phyloP scores from a whole-genome alignment of 2,113 vertebrate species.

The Lamprotornis superbus region DNA sequence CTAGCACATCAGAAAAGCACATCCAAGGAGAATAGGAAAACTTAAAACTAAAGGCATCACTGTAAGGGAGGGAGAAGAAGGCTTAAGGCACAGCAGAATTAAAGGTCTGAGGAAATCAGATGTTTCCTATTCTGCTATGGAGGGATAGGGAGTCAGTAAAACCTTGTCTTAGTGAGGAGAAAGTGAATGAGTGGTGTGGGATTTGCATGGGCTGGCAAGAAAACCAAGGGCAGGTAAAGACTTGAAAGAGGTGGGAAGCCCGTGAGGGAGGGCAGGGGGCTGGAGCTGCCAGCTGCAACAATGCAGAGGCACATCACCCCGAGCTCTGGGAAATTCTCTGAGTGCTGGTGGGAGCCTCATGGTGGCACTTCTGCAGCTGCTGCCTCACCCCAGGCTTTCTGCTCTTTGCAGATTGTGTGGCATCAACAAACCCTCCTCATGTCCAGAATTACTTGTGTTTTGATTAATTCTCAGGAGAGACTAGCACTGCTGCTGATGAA shows the following conservation, averaged over 20 bases:
- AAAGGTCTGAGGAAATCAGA: neutral
- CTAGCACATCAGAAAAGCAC: too few relatives aligned
- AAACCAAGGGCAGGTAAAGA: neutral
- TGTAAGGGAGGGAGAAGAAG: neutral
- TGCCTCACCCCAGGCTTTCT: neutral
- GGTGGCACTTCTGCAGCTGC: neutral
- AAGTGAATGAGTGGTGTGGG: neutral
- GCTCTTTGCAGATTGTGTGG: accelerated
- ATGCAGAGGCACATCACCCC: accelerated
- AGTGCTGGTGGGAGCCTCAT: accelerated
- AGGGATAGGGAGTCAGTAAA: neutral
- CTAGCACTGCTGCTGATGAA: accelerated
- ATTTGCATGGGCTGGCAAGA: neutral
- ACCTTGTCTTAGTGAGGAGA: neutral
- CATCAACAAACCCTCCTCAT: neutral
- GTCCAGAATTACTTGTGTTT: neutral
- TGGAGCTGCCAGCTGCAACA: accelerated
- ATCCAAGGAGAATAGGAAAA: too few relatives aligned
- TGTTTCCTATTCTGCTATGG: accelerated
- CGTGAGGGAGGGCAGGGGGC: neutral
- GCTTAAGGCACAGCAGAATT: neutral
- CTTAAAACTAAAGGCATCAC: too few relatives aligned
- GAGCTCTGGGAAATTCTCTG: neutral
- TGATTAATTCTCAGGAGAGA: neutral
- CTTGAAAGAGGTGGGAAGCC: neutral